Conservation (phyloP, 2,113 vertebrate species). For the human (Homo sapiens) region GRCh38 chr11:93699001-93699500, state of each 20-base stretch:
- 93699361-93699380: background rate
- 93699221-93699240: conserved; percentile 3
- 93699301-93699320: background rate
- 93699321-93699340: background rate
- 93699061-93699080: conserved; percentile 63
- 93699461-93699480: conserved; percentile 80
- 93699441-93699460: conserved; percentile 79
- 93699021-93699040: conserved; percentile 77
- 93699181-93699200: background rate
- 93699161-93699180: conserved; percentile 34
- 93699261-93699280: conserved; percentile 38
- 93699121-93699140: conserved; percentile 34
- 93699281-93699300: background rate
- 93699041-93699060: conserved; percentile 75
- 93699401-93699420: conserved; percentile 78
- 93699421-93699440: conserved; percentile 81
- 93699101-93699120: background rate
- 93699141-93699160: conserved; percentile 1
- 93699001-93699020: conserved; percentile 76
- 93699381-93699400: conserved; percentile 49
- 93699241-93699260: conserved; percentile 23
- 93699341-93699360: conserved; percentile 30
- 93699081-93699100: background rate
- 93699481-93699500: conserved; percentile 81
- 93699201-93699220: background rate